Evolutionary conservation across 2,797 vertebrate species (phyloP), one percentile per base, ranked within the genome.

Genomic region (Okamejei kenojei): DNA sequence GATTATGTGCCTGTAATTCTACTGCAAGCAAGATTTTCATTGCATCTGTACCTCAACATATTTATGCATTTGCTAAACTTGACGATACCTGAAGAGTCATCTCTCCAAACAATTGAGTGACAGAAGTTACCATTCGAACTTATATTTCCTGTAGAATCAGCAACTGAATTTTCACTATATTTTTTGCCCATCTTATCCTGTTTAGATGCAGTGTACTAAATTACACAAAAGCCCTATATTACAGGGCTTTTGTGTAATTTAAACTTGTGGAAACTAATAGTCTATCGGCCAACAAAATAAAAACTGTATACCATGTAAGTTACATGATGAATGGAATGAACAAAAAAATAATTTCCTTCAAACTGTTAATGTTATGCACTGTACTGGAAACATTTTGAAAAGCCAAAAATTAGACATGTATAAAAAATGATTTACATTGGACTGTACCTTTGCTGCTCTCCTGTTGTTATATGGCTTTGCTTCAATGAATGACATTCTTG

Each of bases 261-360:
- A 91, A 74, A 45, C 68, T 74, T 54, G 32, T 91, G 71, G 71
- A 74, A 91, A 35, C 38, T 74, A 13, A 38, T 29, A 74, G 38
- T 71, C 90, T 71, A 92, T 11, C 76, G 73, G 58, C 88, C 21
- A 19, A 73, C 88, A 91, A 91, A 91, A 35, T 6, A 45, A 74
- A n/a, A 91, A 91, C 63, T 91, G 88, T 91, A 32, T 35, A 7
- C 9, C 9, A 10, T 38, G 4, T 35, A 73, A 45, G 88, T 45
- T 91, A 73, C 13, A 38, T 76, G 71, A 76, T 58, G 15, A 54
- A 92, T 15, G 23, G 35, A 90, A 38, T 90, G 21, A 90, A 90
- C 88, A 71, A 21, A 38, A 90, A 90, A 35, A 38, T 90, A 4
- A 73, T 90, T 90, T 90, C 88, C 88, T 91, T 74, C 88, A 32